Conservation (phyloP, 2,113 vertebrate species). For the Desmodus rotundus region DNA sequence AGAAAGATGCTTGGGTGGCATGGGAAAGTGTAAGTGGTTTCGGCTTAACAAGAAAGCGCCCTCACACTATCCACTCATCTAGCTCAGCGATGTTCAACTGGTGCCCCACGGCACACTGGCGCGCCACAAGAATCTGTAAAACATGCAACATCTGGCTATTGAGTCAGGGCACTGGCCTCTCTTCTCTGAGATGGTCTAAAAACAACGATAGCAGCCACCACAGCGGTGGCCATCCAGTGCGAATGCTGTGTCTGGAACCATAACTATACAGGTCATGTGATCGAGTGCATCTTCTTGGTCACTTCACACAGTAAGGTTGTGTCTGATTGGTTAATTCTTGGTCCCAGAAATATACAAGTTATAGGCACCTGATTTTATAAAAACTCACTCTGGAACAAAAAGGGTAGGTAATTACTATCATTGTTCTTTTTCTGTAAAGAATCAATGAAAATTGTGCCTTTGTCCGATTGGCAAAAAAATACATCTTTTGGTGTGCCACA, state of each 20-base stretch:
- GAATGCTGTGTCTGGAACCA: neutral
- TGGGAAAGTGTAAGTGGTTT: conserved; percentile 71
- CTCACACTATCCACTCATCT: conserved; percentile 50
- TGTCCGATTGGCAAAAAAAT: neutral
- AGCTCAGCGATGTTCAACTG: neutral
- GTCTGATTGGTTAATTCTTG: neutral
- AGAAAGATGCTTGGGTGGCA: conserved; percentile 59
- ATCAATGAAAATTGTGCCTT: neutral
- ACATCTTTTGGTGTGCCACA: neutral
- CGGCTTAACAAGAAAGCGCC: conserved; percentile 67
- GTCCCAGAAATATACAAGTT: neutral
- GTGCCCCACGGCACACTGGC: neutral
- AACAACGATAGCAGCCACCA: neutral
- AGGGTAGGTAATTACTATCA: neutral
- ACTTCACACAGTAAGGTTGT: neutral
- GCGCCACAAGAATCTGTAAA: neutral
- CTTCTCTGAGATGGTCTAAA: neutral
- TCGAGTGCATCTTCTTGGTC: neutral
- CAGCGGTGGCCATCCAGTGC: neutral
- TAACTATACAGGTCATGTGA: neutral
- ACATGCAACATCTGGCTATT: too few relatives aligned
- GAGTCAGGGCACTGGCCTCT: too few relatives aligned
- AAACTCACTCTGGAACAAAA: neutral
- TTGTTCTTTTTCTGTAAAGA: neutral
- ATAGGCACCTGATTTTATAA: neutral